Evolutionary conservation across 2,113 vertebrate species (phyloP).

Genomic region (Oenanthe oenanthe): DNA sequence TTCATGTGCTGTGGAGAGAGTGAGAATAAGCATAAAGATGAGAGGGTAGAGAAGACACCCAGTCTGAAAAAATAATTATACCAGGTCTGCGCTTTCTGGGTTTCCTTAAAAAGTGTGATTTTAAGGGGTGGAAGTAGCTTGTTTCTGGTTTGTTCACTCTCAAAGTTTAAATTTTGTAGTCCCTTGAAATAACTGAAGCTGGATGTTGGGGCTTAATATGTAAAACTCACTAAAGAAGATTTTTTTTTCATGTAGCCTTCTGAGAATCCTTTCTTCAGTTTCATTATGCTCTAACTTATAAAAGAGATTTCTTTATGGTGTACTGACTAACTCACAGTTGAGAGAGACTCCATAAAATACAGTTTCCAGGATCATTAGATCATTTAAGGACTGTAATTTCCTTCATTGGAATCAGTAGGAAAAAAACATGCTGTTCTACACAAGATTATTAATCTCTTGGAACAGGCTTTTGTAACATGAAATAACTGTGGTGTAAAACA

Average conservation of each 20-base stretch:
- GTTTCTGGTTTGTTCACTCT: neutral
- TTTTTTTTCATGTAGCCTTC: neutral
- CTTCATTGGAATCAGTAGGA: neutral
- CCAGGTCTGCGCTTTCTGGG: neutral
- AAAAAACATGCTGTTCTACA: constrained; percentile 4
- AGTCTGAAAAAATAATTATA: neutral
- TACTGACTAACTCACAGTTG: constrained; percentile 5
- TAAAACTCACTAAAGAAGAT: neutral
- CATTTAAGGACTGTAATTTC: neutral
- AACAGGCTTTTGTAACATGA: neutral
- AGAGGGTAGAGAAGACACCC: neutral
- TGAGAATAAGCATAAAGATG: neutral
- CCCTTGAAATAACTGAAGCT: neutral
- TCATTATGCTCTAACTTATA: neutral
- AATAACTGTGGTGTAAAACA: neutral
- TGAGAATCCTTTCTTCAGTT: neutral
- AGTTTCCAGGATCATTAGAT: constrained; percentile 21
- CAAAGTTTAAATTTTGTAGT: neutral
- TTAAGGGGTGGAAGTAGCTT: neutral
- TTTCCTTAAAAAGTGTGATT: neutral
- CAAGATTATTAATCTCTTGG: neutral
- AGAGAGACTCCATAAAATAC: neutral
- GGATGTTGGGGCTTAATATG: neutral
- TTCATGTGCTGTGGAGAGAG: neutral
- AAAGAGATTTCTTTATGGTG: neutral